Evolutionary conservation across 2,888 invertebrate genomes (phyloP), one percentile per base, ranked within the genome.

Genomic region (Adelphocoris suturalis): DNA sequence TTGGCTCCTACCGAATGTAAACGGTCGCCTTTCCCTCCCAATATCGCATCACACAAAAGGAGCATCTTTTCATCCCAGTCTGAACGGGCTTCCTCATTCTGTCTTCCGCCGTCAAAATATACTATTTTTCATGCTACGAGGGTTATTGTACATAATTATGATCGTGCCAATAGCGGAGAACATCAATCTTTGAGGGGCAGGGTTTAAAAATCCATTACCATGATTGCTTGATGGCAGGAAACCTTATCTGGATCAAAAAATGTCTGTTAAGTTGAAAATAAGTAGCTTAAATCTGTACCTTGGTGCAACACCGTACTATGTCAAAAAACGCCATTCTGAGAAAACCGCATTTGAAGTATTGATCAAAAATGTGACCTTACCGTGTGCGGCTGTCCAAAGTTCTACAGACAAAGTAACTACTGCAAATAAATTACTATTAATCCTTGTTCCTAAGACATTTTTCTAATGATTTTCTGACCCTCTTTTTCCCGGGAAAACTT

Each of bases 1-100:
- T 76, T 87, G 46, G 75, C 87, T 75, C 55, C 86, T 27, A 57
- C 84, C 90, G 90, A 90, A 90, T 90, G 90, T 86, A 90, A 90
- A 85, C 61, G 90, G 61, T 85, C 82, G 82, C 82, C 82, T 82
- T 68, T 68, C 68, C 78, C 16, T 16, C 78, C 78, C 78, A 85
- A 85, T 85, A 85, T 85, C 85, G 57, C 37, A 52, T 55, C 46
- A 85, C 85, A 85, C 52, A 85, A 57, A 68, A 57, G 57, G 23
- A 85, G 55, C 85, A 48, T 82, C 82, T 85, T 85, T 57, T 57
- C 85, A 85, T 85, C 28, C 57, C 28, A 16, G 46, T 47, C 78
- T 47, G 78, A 19, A 78, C 16, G 46, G 37, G 14, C 78, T 46
- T 14, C 13, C 37, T 19, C 12, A 14, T 46, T 19, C 19, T 14